Percentiles rank a stretch among this genome's conserved stretches.
phyloP scores from a whole-genome alignment of 1,140 invertebrate species.

The Carcinoscorpius rotundicauda region DNA sequence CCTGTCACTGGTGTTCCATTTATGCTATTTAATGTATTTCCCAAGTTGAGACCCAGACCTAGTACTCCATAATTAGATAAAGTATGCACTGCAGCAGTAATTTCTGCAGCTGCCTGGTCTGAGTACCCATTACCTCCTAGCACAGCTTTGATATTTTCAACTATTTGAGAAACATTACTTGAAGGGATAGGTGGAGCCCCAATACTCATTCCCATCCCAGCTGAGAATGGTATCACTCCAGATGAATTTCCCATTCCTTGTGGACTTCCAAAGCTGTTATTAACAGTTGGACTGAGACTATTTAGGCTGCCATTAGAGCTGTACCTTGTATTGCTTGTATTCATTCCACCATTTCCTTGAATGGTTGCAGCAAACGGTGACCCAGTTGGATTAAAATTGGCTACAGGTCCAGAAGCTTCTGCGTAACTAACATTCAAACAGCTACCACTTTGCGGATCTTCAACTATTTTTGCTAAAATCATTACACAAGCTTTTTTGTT shows the following conservation, averaged over 20 bases:
- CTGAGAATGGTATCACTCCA: constrained; percentile 18
- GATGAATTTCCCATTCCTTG: constrained; percentile 15
- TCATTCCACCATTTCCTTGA: constrained; percentile 13
- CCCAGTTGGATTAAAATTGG: constrained; percentile 92
- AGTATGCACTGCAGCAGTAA: constrained; percentile 76
- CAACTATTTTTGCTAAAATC: constrained; percentile 93
- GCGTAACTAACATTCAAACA: constrained; percentile 94
- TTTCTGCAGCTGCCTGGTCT: constrained; percentile 75
- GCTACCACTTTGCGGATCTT: constrained; percentile 92
- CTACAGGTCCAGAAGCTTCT: constrained; percentile 84
- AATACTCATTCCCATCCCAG: constrained; percentile 17
- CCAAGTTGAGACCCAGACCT: constrained; percentile 76
- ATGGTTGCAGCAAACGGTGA: constrained; percentile 70
- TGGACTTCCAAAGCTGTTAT: constrained; percentile 23
- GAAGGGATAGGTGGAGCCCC: constrained; percentile 13
- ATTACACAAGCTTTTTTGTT: constrained; percentile 85
- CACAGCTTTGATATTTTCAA: constrained; percentile 71
- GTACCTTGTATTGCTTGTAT: constrained; percentile 26
- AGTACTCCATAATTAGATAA: constrained; percentile 89
- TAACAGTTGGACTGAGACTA: constrained; percentile 26
- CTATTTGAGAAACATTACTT: constrained; percentile 52
- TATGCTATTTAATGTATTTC: constrained; percentile 36
- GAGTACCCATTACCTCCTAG: constrained; percentile 74
- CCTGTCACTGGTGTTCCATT: constrained; percentile 17
- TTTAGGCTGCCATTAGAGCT: constrained; percentile 27